phyloP scores from a whole-genome alignment of 2,888 invertebrate genomes.

The Chymomyza amoena region DNA sequence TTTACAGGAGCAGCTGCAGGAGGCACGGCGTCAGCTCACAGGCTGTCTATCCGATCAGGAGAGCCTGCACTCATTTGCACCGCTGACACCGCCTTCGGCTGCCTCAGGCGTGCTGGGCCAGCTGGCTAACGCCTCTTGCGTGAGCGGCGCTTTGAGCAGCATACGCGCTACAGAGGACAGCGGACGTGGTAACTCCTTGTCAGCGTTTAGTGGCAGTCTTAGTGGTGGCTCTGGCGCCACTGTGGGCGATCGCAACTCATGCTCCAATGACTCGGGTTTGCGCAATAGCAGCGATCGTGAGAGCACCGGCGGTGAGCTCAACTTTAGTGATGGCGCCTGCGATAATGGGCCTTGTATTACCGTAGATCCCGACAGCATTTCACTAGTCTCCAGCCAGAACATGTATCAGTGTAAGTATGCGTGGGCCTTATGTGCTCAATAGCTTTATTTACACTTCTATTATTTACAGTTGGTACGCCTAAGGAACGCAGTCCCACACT shows the following conservation, averaged over 20 bases:
- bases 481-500: constrained; percentile 91
- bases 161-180: constrained; percentile 84
- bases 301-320: constrained; percentile 87
- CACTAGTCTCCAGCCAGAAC: constrained; percentile 79
- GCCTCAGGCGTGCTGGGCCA: constrained; percentile 80
- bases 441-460: neutral
- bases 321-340: constrained; percentile 85
- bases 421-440: neutral
- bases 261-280: constrained; percentile 92
- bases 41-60: constrained; percentile 93
- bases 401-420: constrained; percentile 78
- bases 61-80: constrained; percentile 86
- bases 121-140: constrained; percentile 73
- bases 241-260: constrained; percentile 87
- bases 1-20: constrained; percentile 90
- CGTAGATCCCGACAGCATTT: constrained; percentile 79
- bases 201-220: constrained; percentile 76
- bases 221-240: constrained; percentile 77
- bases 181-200: constrained; percentile 82
- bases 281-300: constrained; percentile 88
- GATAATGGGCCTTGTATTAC: constrained; percentile 79
- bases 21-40: constrained; percentile 88
- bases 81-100: constrained; percentile 82
- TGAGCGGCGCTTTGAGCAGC: constrained; percentile 82
- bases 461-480: constrained; percentile 84